These are phyloP conservation scores for Athene cunicularia DNA, from an alignment of 2,113 vertebrate genomes.

Conservation along the genomic window DNA sequence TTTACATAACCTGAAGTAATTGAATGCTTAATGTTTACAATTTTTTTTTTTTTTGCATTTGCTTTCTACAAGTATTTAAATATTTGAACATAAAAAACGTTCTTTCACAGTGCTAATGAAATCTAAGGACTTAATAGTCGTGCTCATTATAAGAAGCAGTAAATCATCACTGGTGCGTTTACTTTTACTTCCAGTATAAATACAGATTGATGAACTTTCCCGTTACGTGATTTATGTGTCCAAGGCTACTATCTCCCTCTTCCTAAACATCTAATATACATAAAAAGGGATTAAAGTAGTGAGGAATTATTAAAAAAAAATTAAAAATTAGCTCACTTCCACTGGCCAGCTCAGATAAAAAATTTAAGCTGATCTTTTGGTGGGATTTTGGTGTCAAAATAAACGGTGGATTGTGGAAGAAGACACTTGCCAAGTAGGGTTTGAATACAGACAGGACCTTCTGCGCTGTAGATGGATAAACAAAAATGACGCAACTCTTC, in stretches of 20 bases:
- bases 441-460: neutral
- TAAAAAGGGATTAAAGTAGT: neutral
- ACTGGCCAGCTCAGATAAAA: neutral
- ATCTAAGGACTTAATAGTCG: neutral
- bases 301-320: neutral
- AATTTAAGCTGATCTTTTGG: neutral
- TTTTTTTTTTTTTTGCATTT: constrained; percentile 10
- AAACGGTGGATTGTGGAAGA: neutral
- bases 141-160: neutral
- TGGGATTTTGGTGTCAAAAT: neutral
- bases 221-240: neutral
- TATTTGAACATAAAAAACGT: constrained; percentile 35
- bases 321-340: neutral
- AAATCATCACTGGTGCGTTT: constrained; percentile 13
- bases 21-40: neutral
- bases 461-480: neutral
- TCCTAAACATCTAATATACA: neutral
- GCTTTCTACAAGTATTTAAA: neutral
- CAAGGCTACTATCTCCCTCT: neutral
- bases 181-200: constrained; percentile 3
- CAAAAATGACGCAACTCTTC: neutral
- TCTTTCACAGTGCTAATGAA: constrained; percentile 19
- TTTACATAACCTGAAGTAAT: neutral
- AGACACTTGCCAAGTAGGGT: neutral
- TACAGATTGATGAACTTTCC: constrained; percentile 11